Evolutionary conservation across 2,888 invertebrate species (phyloP), one percentile per base, ranked within the genome.

Genomic region (Acrobasis suavella): DNA sequence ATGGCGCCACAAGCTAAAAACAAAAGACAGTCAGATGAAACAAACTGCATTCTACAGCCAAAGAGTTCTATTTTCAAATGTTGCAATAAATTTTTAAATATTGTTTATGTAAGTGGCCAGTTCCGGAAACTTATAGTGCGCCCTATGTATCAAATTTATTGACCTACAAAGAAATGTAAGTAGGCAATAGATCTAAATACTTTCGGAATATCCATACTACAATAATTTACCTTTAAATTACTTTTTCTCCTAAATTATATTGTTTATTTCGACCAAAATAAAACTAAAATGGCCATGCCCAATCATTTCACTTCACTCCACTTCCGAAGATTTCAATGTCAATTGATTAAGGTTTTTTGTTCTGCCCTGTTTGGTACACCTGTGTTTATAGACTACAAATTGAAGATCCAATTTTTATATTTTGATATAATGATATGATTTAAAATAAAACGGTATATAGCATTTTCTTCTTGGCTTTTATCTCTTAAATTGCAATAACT

Each of bases 251-350:
- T 46, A n/a, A 46, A 46, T n/a, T 46, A 46, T 46, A 46, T 46
- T 46, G 46, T 46, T 46, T 42, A 42, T 46, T 46, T 5, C 46
- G 7, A 7, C 14, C 6, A 14, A 46, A 46, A 46, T 12, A 14
- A 46, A 46, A 46, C 9, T 14, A 46, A 46, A 42, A 46, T n/a
- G 14, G n/a, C 55, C 39, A 12, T 55, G n/a, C 39, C 16, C 1
- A 55, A 55, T 55, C 55, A 16, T 17, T 55, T 55, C 38, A 55
- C 39, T 39, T 17, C 55, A 55, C 39, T 55, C 55, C 16, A 55
- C 15, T 55, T 55, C 16, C 55, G 55, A 39, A 16, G 16, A 39
- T 16, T n/a, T 16, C 52, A 55, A 55, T 55, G 38, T 55, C 55
- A 55, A 55, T 55, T 55, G 55, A 55, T 55, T 55, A 55, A 10